phyloP scores from a whole-genome alignment of 2,797 vertebrate genomes.

The Ficedula albicollis region DNA sequence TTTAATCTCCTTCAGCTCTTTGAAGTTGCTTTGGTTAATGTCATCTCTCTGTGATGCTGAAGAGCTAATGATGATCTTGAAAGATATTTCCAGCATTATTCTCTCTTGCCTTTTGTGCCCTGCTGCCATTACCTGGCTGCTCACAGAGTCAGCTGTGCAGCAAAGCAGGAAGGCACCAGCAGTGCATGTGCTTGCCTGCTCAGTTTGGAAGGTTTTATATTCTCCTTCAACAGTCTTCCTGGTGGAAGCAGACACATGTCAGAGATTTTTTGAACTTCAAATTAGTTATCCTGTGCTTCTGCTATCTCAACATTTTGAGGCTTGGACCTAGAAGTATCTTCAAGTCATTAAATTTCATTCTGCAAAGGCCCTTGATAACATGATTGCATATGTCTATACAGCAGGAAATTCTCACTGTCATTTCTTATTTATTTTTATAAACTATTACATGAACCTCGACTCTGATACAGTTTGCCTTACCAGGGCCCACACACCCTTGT shows the following conservation, averaged over 20 bases:
- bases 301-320: not conserved
- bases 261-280: not conserved
- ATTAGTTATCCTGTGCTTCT: not conserved
- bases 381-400: not conserved
- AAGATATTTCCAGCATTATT: not conserved
- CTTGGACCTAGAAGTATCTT: not conserved
- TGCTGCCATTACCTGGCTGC: not conserved
- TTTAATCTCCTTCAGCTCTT: conserved; percentile 30
- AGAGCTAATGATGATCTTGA: not conserved
- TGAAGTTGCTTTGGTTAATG: conserved; percentile 29
- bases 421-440: not conserved
- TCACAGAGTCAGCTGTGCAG: not conserved
- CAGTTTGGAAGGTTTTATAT: not conserved
- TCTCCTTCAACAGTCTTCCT: not conserved
- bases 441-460: not conserved
- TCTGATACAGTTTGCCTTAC: not conserved
- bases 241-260: not conserved
- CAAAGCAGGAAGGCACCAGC: not conserved
- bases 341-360: not conserved
- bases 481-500: not conserved
- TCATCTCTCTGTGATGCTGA: not conserved
- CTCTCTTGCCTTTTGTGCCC: not conserved
- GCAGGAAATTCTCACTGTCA: not conserved
- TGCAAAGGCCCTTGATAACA: not conserved
- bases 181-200: not conserved